Evolutionary conservation across 2,113 vertebrate genomes (phyloP).

Genomic region (Pimephales promelas): DNA sequence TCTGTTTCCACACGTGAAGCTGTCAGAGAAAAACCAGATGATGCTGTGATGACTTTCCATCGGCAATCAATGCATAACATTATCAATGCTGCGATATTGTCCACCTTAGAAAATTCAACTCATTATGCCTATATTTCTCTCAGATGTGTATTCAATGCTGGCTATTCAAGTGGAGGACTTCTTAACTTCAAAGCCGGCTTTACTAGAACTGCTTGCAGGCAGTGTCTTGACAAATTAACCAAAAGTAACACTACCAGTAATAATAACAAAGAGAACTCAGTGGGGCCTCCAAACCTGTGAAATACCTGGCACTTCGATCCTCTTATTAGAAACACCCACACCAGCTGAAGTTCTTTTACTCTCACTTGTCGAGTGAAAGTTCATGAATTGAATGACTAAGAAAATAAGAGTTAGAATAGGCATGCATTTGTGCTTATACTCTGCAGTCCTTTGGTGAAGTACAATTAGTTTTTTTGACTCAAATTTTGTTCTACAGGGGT

Average conservation of each 20-base stretch:
- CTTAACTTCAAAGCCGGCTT: background rate
- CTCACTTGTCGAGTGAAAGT: background rate
- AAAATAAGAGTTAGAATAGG: background rate
- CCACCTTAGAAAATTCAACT: background rate
- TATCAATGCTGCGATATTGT: background rate
- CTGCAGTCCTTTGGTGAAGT: background rate
- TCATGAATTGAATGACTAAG: background rate
- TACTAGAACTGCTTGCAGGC: background rate
- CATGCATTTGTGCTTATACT: background rate
- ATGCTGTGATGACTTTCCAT: background rate
- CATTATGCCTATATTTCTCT: background rate
- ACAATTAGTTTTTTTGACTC: no score
- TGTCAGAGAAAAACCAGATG: conserved; percentile 63
- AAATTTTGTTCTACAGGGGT: background rate
- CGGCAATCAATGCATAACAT: background rate
- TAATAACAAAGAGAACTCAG: conserved; percentile 30
- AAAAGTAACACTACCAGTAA: conserved; percentile 28
- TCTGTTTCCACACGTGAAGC: conserved; percentile 79
- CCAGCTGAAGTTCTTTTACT: background rate
- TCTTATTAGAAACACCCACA: conserved; percentile 26
- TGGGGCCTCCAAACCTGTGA: conserved; percentile 2
- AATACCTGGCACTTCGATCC: background rate
- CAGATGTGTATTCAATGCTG: background rate
- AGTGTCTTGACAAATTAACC: conserved; percentile 17
- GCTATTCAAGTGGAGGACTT: background rate